Evolutionary conservation across 2,113 vertebrate species (phyloP).

Genomic region (Deroptyus accipitrinus): DNA sequence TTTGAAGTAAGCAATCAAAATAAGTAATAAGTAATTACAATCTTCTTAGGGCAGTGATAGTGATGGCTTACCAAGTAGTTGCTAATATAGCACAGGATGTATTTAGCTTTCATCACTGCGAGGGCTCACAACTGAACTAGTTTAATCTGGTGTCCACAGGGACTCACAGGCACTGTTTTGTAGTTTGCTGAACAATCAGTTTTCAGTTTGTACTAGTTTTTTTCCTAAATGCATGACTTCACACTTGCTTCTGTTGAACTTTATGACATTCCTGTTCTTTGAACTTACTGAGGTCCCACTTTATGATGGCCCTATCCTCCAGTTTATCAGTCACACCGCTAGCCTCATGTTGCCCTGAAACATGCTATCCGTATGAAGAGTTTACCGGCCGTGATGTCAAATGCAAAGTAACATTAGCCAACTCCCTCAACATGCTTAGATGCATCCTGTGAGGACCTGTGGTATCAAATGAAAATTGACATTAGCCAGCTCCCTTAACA

Average conservation of each 20-base stretch:
- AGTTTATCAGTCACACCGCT: neutral
- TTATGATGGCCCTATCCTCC: neutral
- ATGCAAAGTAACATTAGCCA: neutral
- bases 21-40: neutral
- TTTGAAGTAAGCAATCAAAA: neutral
- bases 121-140: too few species aligned
- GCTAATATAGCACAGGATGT: neutral
- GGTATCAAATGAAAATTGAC: neutral
- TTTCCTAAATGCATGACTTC: neutral
- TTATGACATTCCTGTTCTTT: neutral
- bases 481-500: neutral
- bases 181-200: neutral
- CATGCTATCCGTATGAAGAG: neutral
- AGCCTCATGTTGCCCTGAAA: neutral
- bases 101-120: neutral
- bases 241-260: neutral
- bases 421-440: rapidly evolving
- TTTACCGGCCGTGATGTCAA: neutral
- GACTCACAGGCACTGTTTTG: neutral
- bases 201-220: neutral
- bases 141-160: neutral
- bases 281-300: neutral
- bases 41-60: neutral
- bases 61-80: neutral
- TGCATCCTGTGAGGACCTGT: neutral